A percentile compares a stretch with the other conserved stretches of the same genome.
phyloP scores from a whole-genome alignment of 2,797 vertebrate species.

The Enteromius unitaeniatus region DNA sequence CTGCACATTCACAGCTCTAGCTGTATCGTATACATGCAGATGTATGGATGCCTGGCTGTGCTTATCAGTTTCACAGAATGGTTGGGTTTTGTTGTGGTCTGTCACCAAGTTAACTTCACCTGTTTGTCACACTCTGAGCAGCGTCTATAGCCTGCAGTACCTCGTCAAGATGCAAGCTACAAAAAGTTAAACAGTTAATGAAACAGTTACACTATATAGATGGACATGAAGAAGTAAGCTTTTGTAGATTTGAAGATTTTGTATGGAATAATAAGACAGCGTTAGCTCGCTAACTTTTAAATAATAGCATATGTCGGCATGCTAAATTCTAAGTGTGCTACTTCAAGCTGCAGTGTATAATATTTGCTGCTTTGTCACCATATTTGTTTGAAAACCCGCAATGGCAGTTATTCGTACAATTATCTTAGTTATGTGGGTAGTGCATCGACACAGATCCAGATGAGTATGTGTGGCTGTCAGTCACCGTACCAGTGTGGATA shows the following conservation, averaged over 20 bases:
- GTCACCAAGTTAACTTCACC: not conserved
- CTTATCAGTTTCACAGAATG: conserved; percentile 36
- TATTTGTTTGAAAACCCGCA: not conserved
- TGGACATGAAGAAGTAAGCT: not conserved
- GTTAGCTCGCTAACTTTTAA: not conserved
- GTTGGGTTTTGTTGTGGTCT: not conserved
- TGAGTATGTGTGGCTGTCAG: not conserved
- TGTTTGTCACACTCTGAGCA: not conserved
- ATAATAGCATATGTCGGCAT: not conserved
- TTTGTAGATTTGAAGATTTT: too few species aligned
- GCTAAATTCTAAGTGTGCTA: not conserved
- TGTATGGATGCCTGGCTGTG: conserved; percentile 26
- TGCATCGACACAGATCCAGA: too few species aligned
- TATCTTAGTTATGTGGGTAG: not conserved
- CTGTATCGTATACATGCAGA: conserved; percentile 42
- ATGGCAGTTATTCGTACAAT: not conserved
- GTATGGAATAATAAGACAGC: not conserved
- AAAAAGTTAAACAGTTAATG: too few species aligned
- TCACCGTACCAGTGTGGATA: not conserved
- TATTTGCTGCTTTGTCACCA: not conserved
- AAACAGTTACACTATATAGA: not conserved
- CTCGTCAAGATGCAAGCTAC: not conserved
- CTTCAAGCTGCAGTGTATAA: not conserved
- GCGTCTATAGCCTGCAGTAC: not conserved
- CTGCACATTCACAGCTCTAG: conserved; percentile 33